These are phyloP conservation scores for Oncorhynchus nerka DNA, from an alignment of 2,113 vertebrate species.

Conservation along the genomic window DNA sequence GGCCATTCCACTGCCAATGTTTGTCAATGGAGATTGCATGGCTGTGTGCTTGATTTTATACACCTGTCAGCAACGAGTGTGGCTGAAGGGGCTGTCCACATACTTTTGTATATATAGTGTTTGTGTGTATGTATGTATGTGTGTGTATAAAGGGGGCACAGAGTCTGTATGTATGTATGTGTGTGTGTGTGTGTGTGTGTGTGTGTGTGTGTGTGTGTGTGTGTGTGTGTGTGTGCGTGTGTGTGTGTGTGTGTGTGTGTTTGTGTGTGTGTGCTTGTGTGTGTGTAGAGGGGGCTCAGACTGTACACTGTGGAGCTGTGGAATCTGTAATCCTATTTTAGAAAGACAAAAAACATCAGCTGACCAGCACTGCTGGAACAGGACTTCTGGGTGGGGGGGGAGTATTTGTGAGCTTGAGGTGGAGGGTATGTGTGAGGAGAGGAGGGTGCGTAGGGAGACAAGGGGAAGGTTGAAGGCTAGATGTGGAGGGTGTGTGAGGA, in stretches of 20 bases:
- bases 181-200: background rate
- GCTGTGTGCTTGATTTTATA: too few species aligned
- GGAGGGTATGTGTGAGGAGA: background rate
- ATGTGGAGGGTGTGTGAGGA: too few species aligned
- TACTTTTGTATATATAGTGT: background rate
- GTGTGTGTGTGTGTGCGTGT: slow-evolving; percentile 5
- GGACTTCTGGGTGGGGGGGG: too few species aligned
- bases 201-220: background rate
- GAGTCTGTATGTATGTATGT: background rate
- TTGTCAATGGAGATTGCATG: too few species aligned
- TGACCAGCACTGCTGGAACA: background rate
- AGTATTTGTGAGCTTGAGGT: background rate
- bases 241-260: slow-evolving; percentile 6
- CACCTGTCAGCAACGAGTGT: too few species aligned
- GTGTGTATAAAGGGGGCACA: background rate
- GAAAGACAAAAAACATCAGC: background rate
- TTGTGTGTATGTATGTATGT: background rate
- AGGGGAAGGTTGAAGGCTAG: too few species aligned
- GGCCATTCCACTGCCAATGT: too few species aligned
- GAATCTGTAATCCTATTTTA: slow-evolving; percentile 28
- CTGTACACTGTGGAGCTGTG: background rate
- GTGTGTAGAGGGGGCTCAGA: background rate
- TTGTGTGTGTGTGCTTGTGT: slow-evolving; percentile 1
- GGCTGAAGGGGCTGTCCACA: too few species aligned
- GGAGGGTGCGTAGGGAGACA: background rate